Base-by-base conservation (phyloP, 2,797 vertebrate species). In the Thripadectes ignobilis region DNA sequence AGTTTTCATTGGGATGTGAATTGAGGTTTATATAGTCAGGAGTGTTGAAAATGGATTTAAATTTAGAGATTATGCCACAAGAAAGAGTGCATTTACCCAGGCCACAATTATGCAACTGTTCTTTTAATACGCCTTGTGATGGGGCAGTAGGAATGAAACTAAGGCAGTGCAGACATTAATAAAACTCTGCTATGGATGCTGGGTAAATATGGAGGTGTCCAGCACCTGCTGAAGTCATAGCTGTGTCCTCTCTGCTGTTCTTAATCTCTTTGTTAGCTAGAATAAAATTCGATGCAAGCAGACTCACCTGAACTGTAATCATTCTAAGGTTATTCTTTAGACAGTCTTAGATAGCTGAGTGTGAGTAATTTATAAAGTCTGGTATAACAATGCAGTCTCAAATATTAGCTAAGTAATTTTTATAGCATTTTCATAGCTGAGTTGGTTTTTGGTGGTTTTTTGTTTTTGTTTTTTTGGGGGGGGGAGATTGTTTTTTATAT, bases 391-490 rank as follows among this genome's bases (percentile, higher is more conserved):
- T 54, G 7, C 27, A 55, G 7, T 83, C 48, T 81, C 58, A 86
- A 69, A 81, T 96, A 75, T 51, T 87, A 65, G 9, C 34, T 77
- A 87, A 89, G 43, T 85, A 75, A 83, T 86, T 91, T 93, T 90
- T 21, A 7, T 69, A 78, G 17, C 22, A 67, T 34, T 72, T 41
- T 78, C 18, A 24, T 54, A 52, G 52, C 46, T 29, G 59, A 51
- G 39, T 66, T 78, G 46, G 14, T 89, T 59, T 34, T 26, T 51
- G 45, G 51, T 49, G 17, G 41, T 17, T 43, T 43, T 45, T 45
- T 20, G 9, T 45, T 57, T 57, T 21, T 46, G 22, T 46, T 3
- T 21, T 46, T 46, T 46, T 3, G 19, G 29, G 26, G 58, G 36
- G 17, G 5, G 11, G 36, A 6, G 30, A 26, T 30, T 27, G 51